Conservation (phyloP, 2,888 invertebrate species). For the Meta bourneti region DNA sequence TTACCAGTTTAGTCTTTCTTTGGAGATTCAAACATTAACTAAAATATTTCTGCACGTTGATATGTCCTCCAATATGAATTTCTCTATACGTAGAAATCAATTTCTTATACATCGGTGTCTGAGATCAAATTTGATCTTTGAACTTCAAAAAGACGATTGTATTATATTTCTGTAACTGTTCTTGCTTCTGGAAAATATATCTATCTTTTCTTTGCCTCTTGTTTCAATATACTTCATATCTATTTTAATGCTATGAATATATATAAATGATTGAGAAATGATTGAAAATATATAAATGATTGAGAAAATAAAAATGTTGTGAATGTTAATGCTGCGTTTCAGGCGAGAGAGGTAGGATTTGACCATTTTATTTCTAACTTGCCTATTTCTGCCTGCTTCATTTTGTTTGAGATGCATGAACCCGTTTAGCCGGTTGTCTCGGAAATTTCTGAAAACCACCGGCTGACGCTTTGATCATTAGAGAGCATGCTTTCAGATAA, state of each 20-base stretch:
- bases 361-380: slow-evolving; percentile 5
- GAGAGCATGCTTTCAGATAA: not conserved
- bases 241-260: not conserved
- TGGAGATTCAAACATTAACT: too few species aligned
- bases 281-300: not conserved
- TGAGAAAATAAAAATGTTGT: slow-evolving; percentile 18
- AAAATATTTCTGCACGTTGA: too few species aligned
- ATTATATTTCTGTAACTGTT: too few species aligned
- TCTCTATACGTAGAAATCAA: too few species aligned
- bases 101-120: too few species aligned
- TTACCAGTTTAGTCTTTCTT: too few species aligned
- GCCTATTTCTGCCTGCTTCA: slow-evolving; percentile 33
- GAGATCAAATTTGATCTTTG: too few species aligned
- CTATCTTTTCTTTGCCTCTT: not conserved
- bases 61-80: too few species aligned
- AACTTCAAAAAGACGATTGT: too few species aligned
- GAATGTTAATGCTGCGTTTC: slow-evolving; percentile 47
- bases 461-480: not conserved
- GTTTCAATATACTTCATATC: not conserved
- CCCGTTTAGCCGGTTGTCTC: not conserved
- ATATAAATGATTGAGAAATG: not conserved
- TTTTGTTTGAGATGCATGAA: slow-evolving; percentile 1
- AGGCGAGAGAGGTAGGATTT: slow-evolving; percentile 53
- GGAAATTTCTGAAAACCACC: not conserved
- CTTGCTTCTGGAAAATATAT: not conserved